Conservation (phyloP, 2,888 invertebrate species). For the Himalopsyche anomala region DNA sequence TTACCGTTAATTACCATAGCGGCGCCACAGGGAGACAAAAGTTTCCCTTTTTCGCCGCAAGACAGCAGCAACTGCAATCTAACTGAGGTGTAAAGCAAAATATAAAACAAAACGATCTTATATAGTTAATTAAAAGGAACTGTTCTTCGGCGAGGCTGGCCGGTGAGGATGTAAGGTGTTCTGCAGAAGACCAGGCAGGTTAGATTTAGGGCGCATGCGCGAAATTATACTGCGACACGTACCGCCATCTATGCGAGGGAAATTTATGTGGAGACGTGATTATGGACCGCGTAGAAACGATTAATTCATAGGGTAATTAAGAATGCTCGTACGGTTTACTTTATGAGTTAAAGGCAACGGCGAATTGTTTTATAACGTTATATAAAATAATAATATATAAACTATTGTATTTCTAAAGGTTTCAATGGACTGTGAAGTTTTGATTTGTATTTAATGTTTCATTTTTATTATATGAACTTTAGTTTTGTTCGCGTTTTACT, state of each 20-base stretch:
- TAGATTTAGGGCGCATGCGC: neutral
- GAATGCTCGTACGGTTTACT: conserved; percentile 12
- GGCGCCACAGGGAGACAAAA: conserved; percentile 2
- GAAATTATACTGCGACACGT: conserved; percentile 59
- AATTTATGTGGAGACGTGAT: conserved; percentile 62
- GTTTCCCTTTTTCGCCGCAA: conserved; percentile 11
- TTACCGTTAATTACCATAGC: conserved; percentile 15
- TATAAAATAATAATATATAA: neutral
- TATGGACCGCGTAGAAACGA: conserved; percentile 52
- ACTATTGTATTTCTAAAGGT: neutral
- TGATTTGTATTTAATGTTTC: too few species aligned
- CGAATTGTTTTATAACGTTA: neutral
- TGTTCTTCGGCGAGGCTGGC: conserved; percentile 15
- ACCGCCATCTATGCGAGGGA: conserved; percentile 47
- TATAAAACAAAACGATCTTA: conserved; percentile 22
- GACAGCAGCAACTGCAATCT: conserved; percentile 12
- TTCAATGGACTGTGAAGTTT: neutral
- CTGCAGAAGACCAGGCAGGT: conserved; percentile 18
- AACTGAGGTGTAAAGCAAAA: conserved; percentile 25
- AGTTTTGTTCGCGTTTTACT: too few species aligned
- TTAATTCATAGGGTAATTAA: conserved; percentile 50
- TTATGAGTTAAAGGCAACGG: conserved; percentile 10
- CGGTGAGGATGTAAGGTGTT: neutral
- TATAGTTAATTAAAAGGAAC: conserved; percentile 36
- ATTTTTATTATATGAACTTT: too few species aligned